Evolutionary conservation across 2,113 vertebrate genomes (phyloP).

Genomic region (Clupea harengus): DNA sequence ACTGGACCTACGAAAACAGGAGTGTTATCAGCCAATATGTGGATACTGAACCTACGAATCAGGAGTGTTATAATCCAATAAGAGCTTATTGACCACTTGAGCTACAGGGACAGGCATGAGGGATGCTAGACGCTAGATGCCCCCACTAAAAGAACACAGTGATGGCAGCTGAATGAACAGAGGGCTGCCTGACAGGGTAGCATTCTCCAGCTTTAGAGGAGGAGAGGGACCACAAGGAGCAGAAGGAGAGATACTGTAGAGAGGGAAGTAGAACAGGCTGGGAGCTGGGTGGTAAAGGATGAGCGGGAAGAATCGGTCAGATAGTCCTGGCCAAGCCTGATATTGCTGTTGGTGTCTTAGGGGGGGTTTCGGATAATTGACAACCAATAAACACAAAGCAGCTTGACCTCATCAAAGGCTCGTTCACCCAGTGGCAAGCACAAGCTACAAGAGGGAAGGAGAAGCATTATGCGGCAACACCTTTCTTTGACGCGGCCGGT

Average conservation of each 20-base stretch:
- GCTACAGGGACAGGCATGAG: too few relatives aligned
- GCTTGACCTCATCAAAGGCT: constrained; percentile 24
- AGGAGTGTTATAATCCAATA: too few relatives aligned
- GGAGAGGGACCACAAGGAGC: neutral
- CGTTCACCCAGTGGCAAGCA: constrained; percentile 15
- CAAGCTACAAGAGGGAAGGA: neutral
- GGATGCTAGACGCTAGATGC: too few relatives aligned
- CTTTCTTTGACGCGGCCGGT: neutral
- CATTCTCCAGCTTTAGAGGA: neutral
- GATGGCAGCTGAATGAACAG: too few relatives aligned
- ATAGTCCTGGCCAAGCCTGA: constrained; percentile 21
- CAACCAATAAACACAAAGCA: constrained; percentile 24
- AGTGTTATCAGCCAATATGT: too few relatives aligned
- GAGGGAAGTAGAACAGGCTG: neutral
- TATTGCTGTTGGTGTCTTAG: neutral
- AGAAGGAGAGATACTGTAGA: constrained; percentile 27
- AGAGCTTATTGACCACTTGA: too few relatives aligned
- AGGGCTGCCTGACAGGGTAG: neutral
- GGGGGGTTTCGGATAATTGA: constrained; percentile 19
- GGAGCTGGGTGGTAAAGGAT: neutral
- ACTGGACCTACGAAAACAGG: too few relatives aligned
- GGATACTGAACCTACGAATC: too few relatives aligned
- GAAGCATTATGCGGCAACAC: neutral
- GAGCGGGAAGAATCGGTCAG: neutral
- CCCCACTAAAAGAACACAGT: too few relatives aligned